Evolutionary conservation across 1,140 invertebrate species (phyloP), one percentile per base, ranked within the genome.

Genomic region (Calephelis nemesis): DNA sequence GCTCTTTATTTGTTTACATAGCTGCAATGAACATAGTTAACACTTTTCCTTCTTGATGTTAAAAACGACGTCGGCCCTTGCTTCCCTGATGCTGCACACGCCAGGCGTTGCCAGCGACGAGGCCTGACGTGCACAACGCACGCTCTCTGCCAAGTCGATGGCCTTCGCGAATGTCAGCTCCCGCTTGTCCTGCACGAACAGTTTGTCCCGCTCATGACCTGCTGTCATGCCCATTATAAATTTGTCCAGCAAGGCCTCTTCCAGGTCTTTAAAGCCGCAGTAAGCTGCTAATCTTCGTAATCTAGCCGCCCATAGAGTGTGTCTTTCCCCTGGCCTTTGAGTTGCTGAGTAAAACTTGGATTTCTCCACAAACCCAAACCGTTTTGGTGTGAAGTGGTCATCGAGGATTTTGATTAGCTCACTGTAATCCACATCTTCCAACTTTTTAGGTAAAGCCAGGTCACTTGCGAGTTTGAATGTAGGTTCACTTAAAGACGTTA

Each of bases 201-300:
- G 12, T 47, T 73, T 75, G 8, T 75, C 74, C 5, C 65, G 60
- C 13, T 71, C 72, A 40, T 11, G 52, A 48, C 74, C 74, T n/a
- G 15, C 15, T 19, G 15, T 19, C 15, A 19, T 19, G 15, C 15
- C 15, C 15, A 19, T 19, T 19, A 19, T 19, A 42, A 76, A 76
- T 48, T 50, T 60, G 48, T 76, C 71, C 5, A 68, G 64, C 15
- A 76, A 48, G n/a, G 71, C 68, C 11, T 76, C 71, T 19, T 76
- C 74, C 13, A 76, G 13, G 50, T 76, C 67, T 40, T 63, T 68
- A 48, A 75, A 75, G 11, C 19, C 67, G 39, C 74, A 76, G 54
- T 71, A 54, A 4, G 69, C 66, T 9, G 71, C 67, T 47, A 76
- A 47, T 10, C 74, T 1, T 19, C 15, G 15, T 19, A 19, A 19